Base-by-base conservation (phyloP, 1,140 invertebrate genomes). In the Brachionus manjavacas region DNA sequence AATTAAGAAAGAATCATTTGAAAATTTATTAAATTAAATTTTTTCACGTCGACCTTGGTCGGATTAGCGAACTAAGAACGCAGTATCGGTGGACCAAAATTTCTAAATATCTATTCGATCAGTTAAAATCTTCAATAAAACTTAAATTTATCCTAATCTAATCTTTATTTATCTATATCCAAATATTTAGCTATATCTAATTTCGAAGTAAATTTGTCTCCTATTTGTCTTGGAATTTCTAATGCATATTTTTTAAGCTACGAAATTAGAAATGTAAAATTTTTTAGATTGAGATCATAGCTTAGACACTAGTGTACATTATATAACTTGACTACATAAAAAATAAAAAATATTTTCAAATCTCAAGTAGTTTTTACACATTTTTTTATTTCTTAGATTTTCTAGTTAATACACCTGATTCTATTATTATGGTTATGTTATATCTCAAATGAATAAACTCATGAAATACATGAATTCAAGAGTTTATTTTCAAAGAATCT, bases 341-440 rank as follows among this genome's bases (percentile, higher is more conserved):
- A 68, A 68, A 68, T 68, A 68, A 68, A 68, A 68, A 68, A 68
- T 68, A 68, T 68, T 68, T 31, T 68, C 31, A 68, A 68, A 68
- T 14, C 66, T 68, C 66, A 68, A 68, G 66, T 68, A 68, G 66
- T 68, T 68, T 68, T 31, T 39, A 60, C 31, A 31, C 31, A 68
- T 68, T 68, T 68, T 68, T 39, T 31, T 31, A 68, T 31, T 68
- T 68, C 14, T 68, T n/a, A 68, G 2, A 68, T 68, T 68, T 68
- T 68, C 66, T 68, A 39, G 66, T 68, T 68, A 68, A 39, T 68
- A 68, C 31, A 68, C 66, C 66, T 68, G 66, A 68, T 68, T 68
- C 39, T 68, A 68, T 68, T 68, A 31, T 68, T 68, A 39, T 68
- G 31, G 31, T 31, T 31, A n/a, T 39, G 31, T 68, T 12, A 68